phyloP scores from a whole-genome alignment of 2,797 vertebrate genomes.

The Hafferia zeledoni region DNA sequence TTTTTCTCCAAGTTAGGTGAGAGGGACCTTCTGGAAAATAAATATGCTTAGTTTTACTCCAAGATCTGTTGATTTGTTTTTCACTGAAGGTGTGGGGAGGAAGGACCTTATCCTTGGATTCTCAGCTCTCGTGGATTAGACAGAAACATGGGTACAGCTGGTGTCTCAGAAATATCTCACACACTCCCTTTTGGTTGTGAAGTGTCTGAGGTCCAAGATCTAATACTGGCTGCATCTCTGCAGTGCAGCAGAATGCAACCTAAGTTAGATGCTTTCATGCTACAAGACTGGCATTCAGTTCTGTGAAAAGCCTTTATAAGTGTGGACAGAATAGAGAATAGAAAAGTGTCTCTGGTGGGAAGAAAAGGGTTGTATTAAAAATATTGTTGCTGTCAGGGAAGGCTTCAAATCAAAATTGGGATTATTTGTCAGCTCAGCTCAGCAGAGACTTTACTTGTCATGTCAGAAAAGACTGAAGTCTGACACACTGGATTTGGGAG shows the following conservation, averaged over 20 bases:
- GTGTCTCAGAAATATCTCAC: not conserved
- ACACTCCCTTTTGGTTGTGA: rapidly evolving
- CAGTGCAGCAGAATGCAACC: not conserved
- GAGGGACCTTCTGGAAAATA: not conserved
- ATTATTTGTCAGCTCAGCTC: not conserved
- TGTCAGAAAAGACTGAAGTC: not conserved
- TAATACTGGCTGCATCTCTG: not conserved
- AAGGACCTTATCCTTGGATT: not conserved
- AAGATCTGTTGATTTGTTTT: not conserved
- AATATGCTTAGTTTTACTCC: not conserved
- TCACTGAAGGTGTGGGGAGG: not conserved
- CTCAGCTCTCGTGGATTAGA: not conserved
- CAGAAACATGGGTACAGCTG: not conserved
- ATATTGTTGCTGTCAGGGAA: not conserved
- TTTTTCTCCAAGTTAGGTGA: not conserved
- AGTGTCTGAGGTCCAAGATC: not conserved
- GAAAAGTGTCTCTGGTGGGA: not conserved
- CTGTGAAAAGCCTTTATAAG: not conserved
- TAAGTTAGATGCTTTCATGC: not conserved
- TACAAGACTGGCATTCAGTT: not conserved
- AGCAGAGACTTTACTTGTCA: not conserved
- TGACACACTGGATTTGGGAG: not conserved
- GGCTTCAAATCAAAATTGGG: not conserved
- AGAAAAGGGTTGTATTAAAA: not conserved
- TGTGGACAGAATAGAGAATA: not conserved